These are phyloP conservation scores for Lontra canadensis DNA, from an alignment of 2,113 vertebrate genomes.

Conservation along the genomic window DNA sequence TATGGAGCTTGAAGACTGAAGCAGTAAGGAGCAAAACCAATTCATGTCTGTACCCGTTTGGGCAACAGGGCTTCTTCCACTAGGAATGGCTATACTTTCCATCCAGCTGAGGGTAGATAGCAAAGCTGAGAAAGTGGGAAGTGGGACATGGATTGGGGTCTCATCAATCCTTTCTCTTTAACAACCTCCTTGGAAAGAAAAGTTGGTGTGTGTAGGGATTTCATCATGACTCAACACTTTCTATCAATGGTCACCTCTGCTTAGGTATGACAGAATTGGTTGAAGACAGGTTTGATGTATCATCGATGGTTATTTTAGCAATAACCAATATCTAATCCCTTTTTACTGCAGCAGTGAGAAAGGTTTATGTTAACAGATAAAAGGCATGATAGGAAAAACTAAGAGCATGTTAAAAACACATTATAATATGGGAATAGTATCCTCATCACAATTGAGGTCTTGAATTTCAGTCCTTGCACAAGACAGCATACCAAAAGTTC, in stretches of 20 bases:
- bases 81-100: neutral
- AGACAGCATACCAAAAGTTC: neutral
- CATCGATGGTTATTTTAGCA: neutral
- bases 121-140: neutral
- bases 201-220: rapidly evolving
- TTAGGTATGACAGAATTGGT: neutral
- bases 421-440: neutral
- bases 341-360: neutral
- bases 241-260: neutral
- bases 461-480: neutral
- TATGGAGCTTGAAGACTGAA: neutral
- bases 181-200: neutral
- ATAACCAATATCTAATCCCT: too few species aligned
- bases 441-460: neutral
- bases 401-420: neutral
- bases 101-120: rapidly evolving
- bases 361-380: neutral
- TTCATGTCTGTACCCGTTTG: neutral
- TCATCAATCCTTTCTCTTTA: neutral
- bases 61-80: neutral
- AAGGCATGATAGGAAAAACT: neutral
- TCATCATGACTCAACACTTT: neutral
- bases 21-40: neutral
- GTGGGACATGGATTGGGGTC: rapidly evolving
- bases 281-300: neutral